Percentiles rank a stretch among this genome's conserved stretches.
These are phyloP conservation scores for Bembecia ichneumoniformis DNA, from an alignment of 2,888 invertebrate genomes.

Conservation along the genomic window DNA sequence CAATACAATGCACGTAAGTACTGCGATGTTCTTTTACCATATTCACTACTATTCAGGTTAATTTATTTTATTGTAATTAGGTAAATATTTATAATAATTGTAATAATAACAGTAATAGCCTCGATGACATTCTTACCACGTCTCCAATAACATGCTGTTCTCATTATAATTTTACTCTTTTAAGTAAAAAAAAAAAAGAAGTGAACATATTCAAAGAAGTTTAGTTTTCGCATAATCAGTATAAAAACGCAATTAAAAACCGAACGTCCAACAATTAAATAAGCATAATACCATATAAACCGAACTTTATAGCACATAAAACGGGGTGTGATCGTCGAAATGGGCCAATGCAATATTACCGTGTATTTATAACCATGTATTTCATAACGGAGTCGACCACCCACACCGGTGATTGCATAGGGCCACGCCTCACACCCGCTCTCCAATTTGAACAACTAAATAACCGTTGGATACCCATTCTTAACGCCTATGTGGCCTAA, in stretches of 20 bases:
- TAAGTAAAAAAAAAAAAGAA: no score
- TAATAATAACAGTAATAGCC: no score
- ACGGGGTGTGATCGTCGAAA: constrained; percentile 43
- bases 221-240: not conserved
- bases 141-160: no score
- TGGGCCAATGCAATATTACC: constrained; percentile 36
- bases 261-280: constrained; percentile 5
- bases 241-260: not conserved
- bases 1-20: no score
- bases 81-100: no score
- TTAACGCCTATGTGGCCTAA: constrained; percentile 23
- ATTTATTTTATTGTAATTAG: no score
- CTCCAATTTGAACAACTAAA: constrained; percentile 46
- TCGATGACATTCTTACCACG: no score
- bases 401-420: constrained; percentile 41
- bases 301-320: constrained; percentile 43
- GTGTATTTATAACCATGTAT: constrained; percentile 44
- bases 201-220: not conserved
- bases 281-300: constrained; percentile 15
- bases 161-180: no score
- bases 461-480: constrained; percentile 26
- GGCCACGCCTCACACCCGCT: constrained; percentile 48
- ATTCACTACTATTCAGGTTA: no score
- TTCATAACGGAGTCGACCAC: constrained; percentile 37
- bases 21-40: no score